These are phyloP conservation scores for Diogma glabrata DNA, from an alignment of 2,888 invertebrate species.

Conservation along the genomic window DNA sequence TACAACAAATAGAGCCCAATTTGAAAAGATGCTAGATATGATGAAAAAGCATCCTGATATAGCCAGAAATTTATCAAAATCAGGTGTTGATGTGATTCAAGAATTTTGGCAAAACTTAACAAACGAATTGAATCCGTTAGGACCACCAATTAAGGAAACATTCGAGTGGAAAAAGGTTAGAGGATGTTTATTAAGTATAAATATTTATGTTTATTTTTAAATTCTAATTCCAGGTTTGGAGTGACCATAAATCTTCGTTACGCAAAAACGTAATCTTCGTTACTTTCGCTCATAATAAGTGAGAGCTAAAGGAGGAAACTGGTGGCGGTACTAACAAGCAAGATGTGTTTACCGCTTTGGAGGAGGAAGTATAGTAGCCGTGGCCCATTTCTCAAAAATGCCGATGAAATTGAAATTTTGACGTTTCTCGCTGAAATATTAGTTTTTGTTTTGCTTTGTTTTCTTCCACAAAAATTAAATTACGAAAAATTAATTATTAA, in stretches of 20 bases:
- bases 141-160: background rate
- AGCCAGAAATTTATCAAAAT: background rate
- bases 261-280: too few relatives aligned
- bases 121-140: background rate
- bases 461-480: too few relatives aligned
- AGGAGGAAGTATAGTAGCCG: background rate
- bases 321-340: conserved; percentile 1
- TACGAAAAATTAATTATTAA: too few relatives aligned
- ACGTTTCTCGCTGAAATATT: too few relatives aligned
- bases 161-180: background rate
- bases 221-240: background rate
- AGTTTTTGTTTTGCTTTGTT: too few relatives aligned
- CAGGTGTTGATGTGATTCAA: background rate
- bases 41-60: background rate
- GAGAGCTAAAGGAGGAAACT: background rate
- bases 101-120: background rate
- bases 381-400: too few relatives aligned
- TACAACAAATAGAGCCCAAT: background rate
- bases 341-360: background rate
- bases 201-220: background rate
- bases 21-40: background rate
- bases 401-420: too few relatives aligned
- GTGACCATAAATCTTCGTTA: background rate
- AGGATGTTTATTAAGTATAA: background rate
- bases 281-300: conserved; percentile 1